Percentiles rank a stretch among this genome's conserved stretches.
Conservation (phyloP, 1,140 invertebrate genomes). For the Copidosoma floridanum region DNA sequence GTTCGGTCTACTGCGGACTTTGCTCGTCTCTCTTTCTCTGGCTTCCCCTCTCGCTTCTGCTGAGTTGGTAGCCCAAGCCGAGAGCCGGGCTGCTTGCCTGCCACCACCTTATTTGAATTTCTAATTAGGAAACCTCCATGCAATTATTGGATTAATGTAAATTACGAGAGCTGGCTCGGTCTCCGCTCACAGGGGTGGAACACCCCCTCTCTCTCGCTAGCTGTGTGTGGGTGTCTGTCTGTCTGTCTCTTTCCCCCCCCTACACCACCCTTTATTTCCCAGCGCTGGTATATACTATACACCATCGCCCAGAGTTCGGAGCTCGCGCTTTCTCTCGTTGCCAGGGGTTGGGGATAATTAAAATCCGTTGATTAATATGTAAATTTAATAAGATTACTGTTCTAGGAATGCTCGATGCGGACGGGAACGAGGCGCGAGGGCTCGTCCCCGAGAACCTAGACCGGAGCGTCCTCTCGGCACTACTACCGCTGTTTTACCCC, state of each 20-base stretch:
- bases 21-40: constrained; percentile 33
- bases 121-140: constrained; percentile 87
- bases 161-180: constrained; percentile 77
- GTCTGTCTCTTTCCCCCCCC: constrained; percentile 19
- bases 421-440: no score
- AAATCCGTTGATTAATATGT: constrained; percentile 97
- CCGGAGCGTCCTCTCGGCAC: no score
- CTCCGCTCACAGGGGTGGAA: constrained; percentile 55
- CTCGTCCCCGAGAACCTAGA: no score
- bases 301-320: constrained; percentile 5
- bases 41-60: constrained; percentile 22
- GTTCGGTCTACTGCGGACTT: constrained; percentile 45
- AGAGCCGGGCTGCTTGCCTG: constrained; percentile 51
- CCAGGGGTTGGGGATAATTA: constrained; percentile 76
- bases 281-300: no score
- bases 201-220: constrained; percentile 35
- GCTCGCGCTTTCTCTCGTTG: constrained; percentile 24
- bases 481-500: no score
- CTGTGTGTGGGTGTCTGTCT: constrained; percentile 26
- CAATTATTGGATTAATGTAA: constrained; percentile 93
- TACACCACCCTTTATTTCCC: constrained; percentile 18
- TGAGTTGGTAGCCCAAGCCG: constrained; percentile 55
- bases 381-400: constrained; percentile 95
- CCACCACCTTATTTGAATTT: constrained; percentile 87
- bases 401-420: constrained; percentile 61